phyloP scores from a whole-genome alignment of 2,888 invertebrate species.

The Melipona bicolor region DNA sequence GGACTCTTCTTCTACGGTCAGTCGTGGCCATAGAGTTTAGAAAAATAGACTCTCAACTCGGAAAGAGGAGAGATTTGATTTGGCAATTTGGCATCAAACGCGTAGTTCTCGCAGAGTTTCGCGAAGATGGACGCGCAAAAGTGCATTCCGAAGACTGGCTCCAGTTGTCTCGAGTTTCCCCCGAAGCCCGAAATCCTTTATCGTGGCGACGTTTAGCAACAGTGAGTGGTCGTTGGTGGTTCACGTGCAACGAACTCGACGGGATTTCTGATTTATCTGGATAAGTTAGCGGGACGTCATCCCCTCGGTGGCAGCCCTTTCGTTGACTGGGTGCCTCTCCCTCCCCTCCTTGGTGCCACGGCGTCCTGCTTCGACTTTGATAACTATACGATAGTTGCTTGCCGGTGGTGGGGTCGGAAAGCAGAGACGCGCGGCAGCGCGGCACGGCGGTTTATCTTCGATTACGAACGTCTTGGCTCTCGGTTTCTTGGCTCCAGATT shows the following conservation, averaged over 20 bases:
- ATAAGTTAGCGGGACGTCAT: slow-evolving; percentile 76
- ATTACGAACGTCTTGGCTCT: slow-evolving; percentile 82
- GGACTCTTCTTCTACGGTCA: not conserved
- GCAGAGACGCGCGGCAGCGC: slow-evolving; percentile 36
- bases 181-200: slow-evolving; percentile 22
- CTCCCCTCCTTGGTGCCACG: slow-evolving; percentile 40
- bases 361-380: slow-evolving; percentile 76
- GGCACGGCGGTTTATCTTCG: slow-evolving; percentile 81
- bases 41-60: not conserved
- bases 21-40: not conserved
- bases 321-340: slow-evolving; percentile 61
- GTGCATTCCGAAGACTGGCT: not conserved
- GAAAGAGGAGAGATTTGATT: too few species aligned
- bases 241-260: slow-evolving; percentile 64
- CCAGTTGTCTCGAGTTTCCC: not conserved
- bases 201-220: slow-evolving; percentile 16
- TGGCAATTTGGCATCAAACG: too few species aligned
- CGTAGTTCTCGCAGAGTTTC: too few species aligned
- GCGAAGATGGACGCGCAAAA: not conserved
- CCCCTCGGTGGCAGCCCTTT: slow-evolving; percentile 66
- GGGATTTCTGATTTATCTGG: slow-evolving; percentile 79
- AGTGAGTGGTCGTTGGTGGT: slow-evolving; percentile 25
- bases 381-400: slow-evolving; percentile 77
- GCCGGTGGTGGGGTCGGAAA: slow-evolving; percentile 57
- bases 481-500: slow-evolving; percentile 81